A percentile compares a stretch with the other conserved stretches of the same genome.
Conservation (phyloP, 2,113 vertebrate genomes). For the Patagioenas fasciata region DNA sequence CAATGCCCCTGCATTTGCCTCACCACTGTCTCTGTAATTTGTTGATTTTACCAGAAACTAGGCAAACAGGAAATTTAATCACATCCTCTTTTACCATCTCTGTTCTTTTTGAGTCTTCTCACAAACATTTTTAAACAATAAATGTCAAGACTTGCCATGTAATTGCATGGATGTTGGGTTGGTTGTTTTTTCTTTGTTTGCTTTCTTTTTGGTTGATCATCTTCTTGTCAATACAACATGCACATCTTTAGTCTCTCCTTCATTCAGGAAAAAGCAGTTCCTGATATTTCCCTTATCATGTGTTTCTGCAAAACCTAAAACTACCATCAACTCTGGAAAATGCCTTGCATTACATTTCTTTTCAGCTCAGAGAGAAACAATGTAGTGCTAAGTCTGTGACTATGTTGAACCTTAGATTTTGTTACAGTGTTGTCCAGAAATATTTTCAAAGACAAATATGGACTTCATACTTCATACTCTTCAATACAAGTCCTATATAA, state of each 20-base stretch:
- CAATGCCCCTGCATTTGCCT: background rate
- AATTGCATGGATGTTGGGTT: background rate
- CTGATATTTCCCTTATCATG: background rate
- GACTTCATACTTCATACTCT: background rate
- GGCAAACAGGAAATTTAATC: background rate
- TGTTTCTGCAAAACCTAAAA: background rate
- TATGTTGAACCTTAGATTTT: background rate
- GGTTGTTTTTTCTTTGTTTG: background rate
- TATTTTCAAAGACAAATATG: background rate
- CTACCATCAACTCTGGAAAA: background rate
- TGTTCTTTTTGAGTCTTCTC: background rate
- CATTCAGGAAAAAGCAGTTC: background rate
- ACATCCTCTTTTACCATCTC: background rate
- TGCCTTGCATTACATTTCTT: background rate
- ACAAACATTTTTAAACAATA: background rate
- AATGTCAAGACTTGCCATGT: background rate
- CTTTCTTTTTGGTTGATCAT: background rate
- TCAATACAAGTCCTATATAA: background rate
- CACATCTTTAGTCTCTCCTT: background rate
- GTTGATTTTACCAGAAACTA: background rate
- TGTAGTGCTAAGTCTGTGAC: background rate
- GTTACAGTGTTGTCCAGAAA: background rate
- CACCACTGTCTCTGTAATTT: background rate
- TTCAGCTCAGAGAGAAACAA: background rate
- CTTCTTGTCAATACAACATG: background rate